A percentile compares a stretch with the other conserved stretches of the same genome.
These are phyloP conservation scores for Coregonus ussuriensis DNA, from an alignment of 2,797 vertebrate species.

Conservation along the genomic window DNA sequence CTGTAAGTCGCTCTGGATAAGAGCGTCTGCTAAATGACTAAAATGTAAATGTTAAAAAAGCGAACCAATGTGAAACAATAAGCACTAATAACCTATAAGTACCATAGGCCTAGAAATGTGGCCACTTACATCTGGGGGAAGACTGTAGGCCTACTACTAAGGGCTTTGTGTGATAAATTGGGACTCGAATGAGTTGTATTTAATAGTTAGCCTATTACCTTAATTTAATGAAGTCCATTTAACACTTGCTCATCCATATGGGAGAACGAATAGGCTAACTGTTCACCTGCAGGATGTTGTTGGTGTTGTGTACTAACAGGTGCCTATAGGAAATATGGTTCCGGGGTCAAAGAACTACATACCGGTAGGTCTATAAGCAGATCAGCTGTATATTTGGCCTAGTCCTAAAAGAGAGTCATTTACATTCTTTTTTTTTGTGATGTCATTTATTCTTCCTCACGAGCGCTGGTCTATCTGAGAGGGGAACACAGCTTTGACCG, in stretches of 20 bases:
- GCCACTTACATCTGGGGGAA: not conserved
- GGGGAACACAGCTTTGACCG: too few relatives aligned
- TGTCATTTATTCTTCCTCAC: conserved; percentile 32
- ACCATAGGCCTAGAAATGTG: not conserved
- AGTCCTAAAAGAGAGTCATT: too few relatives aligned
- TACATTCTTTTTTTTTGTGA: too few relatives aligned
- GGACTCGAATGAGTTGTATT: not conserved
- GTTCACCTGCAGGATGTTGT: conserved; percentile 31
- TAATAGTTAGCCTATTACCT: not conserved
- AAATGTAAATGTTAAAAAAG: too few relatives aligned
- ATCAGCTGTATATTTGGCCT: too few relatives aligned
- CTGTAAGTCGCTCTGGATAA: too few relatives aligned
- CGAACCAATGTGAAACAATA: not conserved
- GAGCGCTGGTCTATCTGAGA: not conserved
- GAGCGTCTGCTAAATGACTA: too few relatives aligned
- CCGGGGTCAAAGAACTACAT: not conserved
- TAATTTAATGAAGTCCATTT: conserved; percentile 33
- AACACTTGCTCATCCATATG: conserved; percentile 51
- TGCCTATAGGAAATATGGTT: conserved; percentile 14
- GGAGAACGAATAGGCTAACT: conserved; percentile 24
- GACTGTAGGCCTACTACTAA: not conserved
- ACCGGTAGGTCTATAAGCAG: too few relatives aligned
- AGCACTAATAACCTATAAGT: not conserved
- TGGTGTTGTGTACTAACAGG: not conserved
- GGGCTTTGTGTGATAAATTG: not conserved